These are phyloP conservation scores for Chaetops frenatus DNA, from an alignment of 2,113 vertebrate species.

Conservation along the genomic window DNA sequence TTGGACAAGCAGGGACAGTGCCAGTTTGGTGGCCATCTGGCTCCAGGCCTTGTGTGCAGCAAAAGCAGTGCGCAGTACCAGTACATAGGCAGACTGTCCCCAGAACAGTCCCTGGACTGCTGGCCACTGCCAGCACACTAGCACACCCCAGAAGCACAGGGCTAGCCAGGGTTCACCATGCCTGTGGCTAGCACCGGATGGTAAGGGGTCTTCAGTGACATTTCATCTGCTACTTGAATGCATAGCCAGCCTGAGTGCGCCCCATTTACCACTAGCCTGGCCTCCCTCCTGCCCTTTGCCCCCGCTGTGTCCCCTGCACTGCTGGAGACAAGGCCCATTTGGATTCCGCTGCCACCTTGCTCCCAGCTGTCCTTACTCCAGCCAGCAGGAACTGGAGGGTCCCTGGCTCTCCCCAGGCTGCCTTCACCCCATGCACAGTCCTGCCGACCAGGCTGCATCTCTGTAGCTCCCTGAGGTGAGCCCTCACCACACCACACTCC, in stretches of 20 bases:
- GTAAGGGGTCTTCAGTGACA: rapidly evolving
- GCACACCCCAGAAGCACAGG: neutral
- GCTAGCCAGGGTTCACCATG: neutral
- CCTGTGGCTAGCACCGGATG: neutral
- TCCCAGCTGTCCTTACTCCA: neutral
- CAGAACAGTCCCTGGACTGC: no score
- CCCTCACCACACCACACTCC: rapidly evolving
- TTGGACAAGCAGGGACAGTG: neutral
- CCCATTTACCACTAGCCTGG: no score
- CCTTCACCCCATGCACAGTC: neutral
- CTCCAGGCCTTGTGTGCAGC: neutral
- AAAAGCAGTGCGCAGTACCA: rapidly evolving
- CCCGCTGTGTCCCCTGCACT: neutral
- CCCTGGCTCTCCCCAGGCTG: neutral
- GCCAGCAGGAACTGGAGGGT: neutral
- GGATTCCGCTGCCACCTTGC: no score
- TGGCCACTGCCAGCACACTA: rapidly evolving
- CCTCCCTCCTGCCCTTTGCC: neutral
- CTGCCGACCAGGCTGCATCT: neutral
- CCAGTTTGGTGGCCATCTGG: neutral
- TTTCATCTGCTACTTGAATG: neutral
- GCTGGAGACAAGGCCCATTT: no score
- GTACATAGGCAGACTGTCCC: rapidly evolving
- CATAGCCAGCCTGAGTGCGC: neutral
- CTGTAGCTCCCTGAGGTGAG: rapidly evolving